Percentiles rank a stretch among this genome's conserved stretches.
These are phyloP conservation scores for Papilio elwesi DNA, from an alignment of 2,888 invertebrate species.

Conservation along the genomic window DNA sequence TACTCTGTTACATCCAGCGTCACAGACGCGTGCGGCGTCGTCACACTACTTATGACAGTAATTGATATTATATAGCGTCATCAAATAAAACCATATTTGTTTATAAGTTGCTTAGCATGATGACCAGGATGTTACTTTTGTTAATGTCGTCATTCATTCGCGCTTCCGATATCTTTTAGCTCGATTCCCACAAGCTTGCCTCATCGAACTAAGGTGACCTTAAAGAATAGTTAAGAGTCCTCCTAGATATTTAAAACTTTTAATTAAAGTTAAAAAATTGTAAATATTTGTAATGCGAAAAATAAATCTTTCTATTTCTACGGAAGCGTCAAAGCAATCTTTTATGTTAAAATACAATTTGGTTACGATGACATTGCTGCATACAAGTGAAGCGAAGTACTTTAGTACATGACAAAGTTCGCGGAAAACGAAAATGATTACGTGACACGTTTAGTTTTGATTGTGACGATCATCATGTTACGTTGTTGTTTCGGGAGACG, in stretches of 20 bases:
- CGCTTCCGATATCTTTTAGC: constrained; percentile 59
- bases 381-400: constrained; percentile 44
- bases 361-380: constrained; percentile 47
- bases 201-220: constrained; percentile 58
- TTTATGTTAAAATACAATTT: constrained; percentile 51
- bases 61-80: neutral
- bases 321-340: constrained; percentile 73
- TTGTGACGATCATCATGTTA: neutral
- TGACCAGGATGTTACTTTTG: constrained; percentile 31
- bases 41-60: neutral
- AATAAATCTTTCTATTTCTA: constrained; percentile 67
- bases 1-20: constrained; percentile 16
- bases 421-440: neutral
- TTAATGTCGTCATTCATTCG: constrained; percentile 38
- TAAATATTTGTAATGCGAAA: constrained; percentile 57
- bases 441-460: neutral
- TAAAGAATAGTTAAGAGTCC: neutral
- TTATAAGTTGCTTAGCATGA: constrained; percentile 2
- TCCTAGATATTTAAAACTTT: constrained; percentile 48
- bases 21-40: neutral
- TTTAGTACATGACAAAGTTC: constrained; percentile 25
- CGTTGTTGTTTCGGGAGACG: neutral
- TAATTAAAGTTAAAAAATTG: constrained; percentile 59
- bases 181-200: constrained; percentile 59
- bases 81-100: neutral